phyloP scores from a whole-genome alignment of 2,797 vertebrate species.

The Phataginus tetradactyla region DNA sequence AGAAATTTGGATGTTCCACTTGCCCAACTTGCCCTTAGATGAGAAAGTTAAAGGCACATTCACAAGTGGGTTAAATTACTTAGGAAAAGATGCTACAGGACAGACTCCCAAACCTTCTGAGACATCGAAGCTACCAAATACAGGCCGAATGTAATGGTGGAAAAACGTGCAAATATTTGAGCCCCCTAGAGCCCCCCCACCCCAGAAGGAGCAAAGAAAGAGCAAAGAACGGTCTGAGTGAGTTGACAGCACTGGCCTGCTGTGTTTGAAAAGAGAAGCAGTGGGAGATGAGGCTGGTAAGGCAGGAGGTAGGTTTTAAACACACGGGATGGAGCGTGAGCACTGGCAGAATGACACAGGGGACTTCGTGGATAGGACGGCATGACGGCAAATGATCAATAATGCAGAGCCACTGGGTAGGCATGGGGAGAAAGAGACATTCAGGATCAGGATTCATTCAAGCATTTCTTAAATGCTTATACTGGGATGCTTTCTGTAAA shows the following conservation, averaged over 20 bases:
- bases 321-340: not conserved
- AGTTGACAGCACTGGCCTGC: not conserved
- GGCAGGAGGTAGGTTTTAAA: not conserved
- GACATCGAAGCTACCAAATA: not conserved
- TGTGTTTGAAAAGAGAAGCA: not conserved
- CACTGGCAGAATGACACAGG: not conserved
- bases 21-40: not conserved
- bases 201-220: not conserved
- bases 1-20: not conserved
- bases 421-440: not conserved
- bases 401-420: not conserved
- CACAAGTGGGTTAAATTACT: not conserved
- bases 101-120: not conserved
- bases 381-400: not conserved
- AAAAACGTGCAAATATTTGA: not conserved
- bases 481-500: not conserved
- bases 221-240: not conserved
- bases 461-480: not conserved
- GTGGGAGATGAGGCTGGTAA: not conserved
- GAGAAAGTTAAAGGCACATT: not conserved
- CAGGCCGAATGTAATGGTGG: not conserved
- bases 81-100: not conserved
- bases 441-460: not conserved
- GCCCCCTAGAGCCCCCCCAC: not conserved
- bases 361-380: not conserved